Conservation (phyloP, 2,797 vertebrate genomes). For the Ptychobarbus kaznakovi region DNA sequence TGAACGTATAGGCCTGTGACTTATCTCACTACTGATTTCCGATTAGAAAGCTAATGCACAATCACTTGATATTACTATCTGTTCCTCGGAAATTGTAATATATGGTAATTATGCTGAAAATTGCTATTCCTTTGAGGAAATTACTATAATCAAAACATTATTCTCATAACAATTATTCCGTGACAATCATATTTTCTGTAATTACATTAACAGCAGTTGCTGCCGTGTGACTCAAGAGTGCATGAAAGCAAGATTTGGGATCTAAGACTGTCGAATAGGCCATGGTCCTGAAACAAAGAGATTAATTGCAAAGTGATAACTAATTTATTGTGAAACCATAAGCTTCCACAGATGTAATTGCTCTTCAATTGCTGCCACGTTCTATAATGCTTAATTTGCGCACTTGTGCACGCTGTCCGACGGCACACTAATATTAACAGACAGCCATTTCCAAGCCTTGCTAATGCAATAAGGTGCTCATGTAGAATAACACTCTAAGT, state of each 20-base stretch:
- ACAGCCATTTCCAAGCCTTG: constrained; percentile 52
- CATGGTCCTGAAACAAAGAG: constrained; percentile 43
- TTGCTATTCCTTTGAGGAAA: constrained; percentile 44
- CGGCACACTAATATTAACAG: constrained; percentile 51
- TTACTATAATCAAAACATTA: constrained; percentile 47
- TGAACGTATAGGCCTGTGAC: neutral
- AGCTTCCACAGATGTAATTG: constrained; percentile 50
- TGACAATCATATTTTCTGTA: constrained; percentile 46
- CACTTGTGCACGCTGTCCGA: constrained; percentile 23
- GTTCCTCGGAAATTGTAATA: constrained; percentile 36
- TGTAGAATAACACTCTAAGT: constrained; percentile 37
- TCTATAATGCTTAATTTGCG: constrained; percentile 53
- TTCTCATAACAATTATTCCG: constrained; percentile 43
- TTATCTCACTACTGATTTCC: constrained; percentile 9
- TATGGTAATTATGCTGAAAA: constrained; percentile 40
- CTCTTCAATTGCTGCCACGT: constrained; percentile 57
- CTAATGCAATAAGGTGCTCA: constrained; percentile 56
- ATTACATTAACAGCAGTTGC: constrained; percentile 45
- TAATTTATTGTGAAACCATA: constrained; percentile 60
- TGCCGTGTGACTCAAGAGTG: constrained; percentile 29
- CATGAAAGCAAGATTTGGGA: constrained; percentile 23
- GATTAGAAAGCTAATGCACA: constrained; percentile 15
- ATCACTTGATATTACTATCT: constrained; percentile 39
- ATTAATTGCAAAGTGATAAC: constrained; percentile 47
- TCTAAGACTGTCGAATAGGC: constrained; percentile 1